Conservation (phyloP, 2,113 vertebrate genomes). For the Chionis minor region DNA sequence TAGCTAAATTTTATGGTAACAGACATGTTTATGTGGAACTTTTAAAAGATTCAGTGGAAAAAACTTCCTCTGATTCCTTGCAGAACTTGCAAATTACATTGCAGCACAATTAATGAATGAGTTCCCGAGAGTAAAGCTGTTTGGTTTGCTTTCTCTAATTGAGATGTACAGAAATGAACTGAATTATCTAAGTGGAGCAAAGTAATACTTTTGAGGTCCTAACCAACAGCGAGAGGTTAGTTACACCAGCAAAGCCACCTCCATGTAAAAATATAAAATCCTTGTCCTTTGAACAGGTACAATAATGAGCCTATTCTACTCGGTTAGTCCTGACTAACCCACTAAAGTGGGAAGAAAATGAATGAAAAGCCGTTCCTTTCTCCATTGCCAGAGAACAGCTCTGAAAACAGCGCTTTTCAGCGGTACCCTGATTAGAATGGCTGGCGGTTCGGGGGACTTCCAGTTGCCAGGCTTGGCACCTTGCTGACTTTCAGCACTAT, state of each 20-base stretch:
- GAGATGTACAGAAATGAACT: background rate
- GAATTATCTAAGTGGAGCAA: background rate
- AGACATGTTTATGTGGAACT: background rate
- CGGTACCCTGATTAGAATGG: constrained; percentile 27
- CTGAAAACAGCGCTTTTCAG: background rate
- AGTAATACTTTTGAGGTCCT: background rate
- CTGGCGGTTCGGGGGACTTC: background rate
- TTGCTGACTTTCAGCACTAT: constrained; percentile 29
- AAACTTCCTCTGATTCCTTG: background rate
- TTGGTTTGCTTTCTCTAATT: background rate
- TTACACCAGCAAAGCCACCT: background rate
- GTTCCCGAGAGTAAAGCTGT: background rate
- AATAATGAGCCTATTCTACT: background rate
- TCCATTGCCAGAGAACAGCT: background rate
- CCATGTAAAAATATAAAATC: background rate
- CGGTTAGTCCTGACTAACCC: background rate
- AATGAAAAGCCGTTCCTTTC: constrained; percentile 18
- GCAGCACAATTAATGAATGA: background rate
- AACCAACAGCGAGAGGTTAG: background rate
- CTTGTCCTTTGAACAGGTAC: background rate
- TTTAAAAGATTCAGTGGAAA: background rate
- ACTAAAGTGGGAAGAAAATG: constrained; percentile 11
- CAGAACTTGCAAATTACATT: background rate
- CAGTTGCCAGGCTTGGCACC: constrained; percentile 59
- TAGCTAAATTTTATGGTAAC: background rate